Evolutionary conservation across 2,888 invertebrate species (phyloP).

Genomic region (Drosophila mimetica): DNA sequence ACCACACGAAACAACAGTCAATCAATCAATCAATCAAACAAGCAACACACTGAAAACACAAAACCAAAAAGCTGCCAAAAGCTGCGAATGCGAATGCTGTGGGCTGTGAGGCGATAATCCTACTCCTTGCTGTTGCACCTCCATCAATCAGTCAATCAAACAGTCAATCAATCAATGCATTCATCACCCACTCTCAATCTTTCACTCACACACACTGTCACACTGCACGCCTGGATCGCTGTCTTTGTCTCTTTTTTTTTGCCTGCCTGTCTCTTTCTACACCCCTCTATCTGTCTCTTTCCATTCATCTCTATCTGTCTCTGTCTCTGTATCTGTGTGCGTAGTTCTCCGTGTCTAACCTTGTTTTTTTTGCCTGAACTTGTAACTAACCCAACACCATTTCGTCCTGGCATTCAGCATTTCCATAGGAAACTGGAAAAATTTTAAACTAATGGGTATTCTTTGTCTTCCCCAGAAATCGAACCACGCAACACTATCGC

Average conservation of each 20-base stretch:
- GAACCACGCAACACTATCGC: constrained; percentile 93
- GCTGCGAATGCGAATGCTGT: constrained; percentile 53
- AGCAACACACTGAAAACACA: constrained; percentile 23
- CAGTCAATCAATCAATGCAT: constrained; percentile 29
- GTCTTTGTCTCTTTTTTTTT: constrained; percentile 22
- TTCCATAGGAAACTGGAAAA: too few species aligned
- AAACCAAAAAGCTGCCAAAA: constrained; percentile 18
- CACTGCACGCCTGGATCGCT: constrained; percentile 48
- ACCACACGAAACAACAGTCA: constrained; percentile 63
- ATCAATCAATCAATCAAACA: constrained; percentile 52
- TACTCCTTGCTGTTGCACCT: constrained; percentile 54
- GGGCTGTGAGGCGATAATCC: constrained; percentile 49
- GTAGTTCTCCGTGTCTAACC: constrained; percentile 44
- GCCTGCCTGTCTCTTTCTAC: constrained; percentile 22
- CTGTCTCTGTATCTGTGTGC: constrained; percentile 18
- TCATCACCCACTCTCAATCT: constrained; percentile 14
- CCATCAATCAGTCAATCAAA: constrained; percentile 25
- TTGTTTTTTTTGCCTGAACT: constrained; percentile 18
- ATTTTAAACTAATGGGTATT: background rate
- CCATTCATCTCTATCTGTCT: constrained; percentile 12
- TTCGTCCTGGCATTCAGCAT: constrained; percentile 24
- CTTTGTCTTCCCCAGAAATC: constrained; percentile 86
- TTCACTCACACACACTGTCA: constrained; percentile 26
- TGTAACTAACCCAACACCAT: constrained; percentile 56
- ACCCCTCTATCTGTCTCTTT: constrained; percentile 22